A percentile compares a stretch with the other conserved stretches of the same genome.
Conservation (phyloP, 2,797 vertebrate genomes). For the Pseudomugil gertrudae region DNA sequence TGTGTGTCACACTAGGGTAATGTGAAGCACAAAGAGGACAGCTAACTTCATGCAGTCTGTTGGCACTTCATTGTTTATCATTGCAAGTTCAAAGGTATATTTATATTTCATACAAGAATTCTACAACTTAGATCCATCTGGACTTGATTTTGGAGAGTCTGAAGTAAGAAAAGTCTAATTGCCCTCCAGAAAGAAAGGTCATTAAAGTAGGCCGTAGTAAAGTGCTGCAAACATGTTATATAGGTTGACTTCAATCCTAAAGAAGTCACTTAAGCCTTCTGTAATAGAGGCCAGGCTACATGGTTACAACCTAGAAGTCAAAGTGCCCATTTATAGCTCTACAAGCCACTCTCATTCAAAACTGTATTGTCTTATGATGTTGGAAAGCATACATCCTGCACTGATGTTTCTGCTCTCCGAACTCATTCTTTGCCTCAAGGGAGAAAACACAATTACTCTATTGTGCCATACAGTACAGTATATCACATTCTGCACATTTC, state of each 20-base stretch:
- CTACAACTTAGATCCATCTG: slow-evolving; percentile 64
- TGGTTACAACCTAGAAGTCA: slow-evolving; percentile 42
- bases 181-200: slow-evolving; percentile 48
- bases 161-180: slow-evolving; percentile 48
- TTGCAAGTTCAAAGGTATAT: slow-evolving; percentile 66
- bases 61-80: slow-evolving; percentile 76
- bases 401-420: slow-evolving; percentile 54
- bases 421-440: slow-evolving; percentile 59
- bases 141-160: slow-evolving; percentile 59
- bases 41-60: slow-evolving; percentile 60
- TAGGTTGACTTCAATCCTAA: slow-evolving; percentile 37
- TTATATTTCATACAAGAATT: slow-evolving; percentile 69
- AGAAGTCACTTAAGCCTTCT: slow-evolving; percentile 32
- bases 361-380: slow-evolving; percentile 31
- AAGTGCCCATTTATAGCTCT: slow-evolving; percentile 47
- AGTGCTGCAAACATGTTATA: slow-evolving; percentile 42
- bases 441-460: slow-evolving; percentile 73
- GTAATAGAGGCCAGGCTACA: slow-evolving; percentile 36
- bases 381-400: slow-evolving; percentile 49
- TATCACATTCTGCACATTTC: slow-evolving; percentile 75
- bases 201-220: slow-evolving; percentile 56
- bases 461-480: slow-evolving; percentile 65
- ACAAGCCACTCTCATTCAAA: slow-evolving; percentile 32
- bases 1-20: slow-evolving; percentile 61
- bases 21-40: slow-evolving; percentile 61